These are phyloP conservation scores for Notarius quadriscutis DNA, from an alignment of 2,113 vertebrate species.

Conservation along the genomic window DNA sequence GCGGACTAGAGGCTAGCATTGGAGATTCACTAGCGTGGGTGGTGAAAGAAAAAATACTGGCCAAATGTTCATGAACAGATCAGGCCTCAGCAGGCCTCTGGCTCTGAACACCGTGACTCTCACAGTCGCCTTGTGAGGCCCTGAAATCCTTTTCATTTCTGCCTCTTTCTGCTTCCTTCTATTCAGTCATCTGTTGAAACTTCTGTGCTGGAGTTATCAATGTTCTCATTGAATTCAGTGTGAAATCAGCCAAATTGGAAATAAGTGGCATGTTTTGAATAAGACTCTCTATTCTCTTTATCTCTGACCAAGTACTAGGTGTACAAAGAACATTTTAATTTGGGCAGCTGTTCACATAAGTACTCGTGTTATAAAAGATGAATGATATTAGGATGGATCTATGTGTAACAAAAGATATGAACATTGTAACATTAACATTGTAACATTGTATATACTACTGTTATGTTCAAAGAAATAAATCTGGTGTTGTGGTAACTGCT, in stretches of 20 bases:
- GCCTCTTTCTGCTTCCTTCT: not conserved
- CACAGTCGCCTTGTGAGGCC: conserved; percentile 28
- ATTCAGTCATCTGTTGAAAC: not conserved
- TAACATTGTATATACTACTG: not conserved
- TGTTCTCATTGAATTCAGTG: not conserved
- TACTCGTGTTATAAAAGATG: not conserved
- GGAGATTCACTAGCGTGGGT: conserved; percentile 41
- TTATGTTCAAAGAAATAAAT: not conserved
- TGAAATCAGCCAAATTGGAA: not conserved
- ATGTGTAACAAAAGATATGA: not conserved
- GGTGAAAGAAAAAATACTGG: conserved; percentile 38
- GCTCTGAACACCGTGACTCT: conserved; percentile 30
- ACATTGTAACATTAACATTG: not conserved
- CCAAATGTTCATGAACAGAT: conserved; percentile 55
- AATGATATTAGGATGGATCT: not conserved
- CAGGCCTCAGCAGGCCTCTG: conserved; percentile 52
- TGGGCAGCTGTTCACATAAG: not conserved
- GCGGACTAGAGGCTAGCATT: conserved; percentile 28
- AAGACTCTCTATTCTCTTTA: not conserved
- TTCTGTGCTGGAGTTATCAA: conserved; percentile 14
- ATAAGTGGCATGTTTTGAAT: not conserved
- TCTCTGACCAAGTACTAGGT: not conserved
- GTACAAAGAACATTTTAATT: not conserved
- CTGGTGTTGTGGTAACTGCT: not conserved
- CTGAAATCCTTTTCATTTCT: conserved; percentile 25